Percentiles rank a stretch among this genome's conserved stretches.
phyloP scores from a whole-genome alignment of 1,140 invertebrate genomes.

The Sitobion miscanthi region DNA sequence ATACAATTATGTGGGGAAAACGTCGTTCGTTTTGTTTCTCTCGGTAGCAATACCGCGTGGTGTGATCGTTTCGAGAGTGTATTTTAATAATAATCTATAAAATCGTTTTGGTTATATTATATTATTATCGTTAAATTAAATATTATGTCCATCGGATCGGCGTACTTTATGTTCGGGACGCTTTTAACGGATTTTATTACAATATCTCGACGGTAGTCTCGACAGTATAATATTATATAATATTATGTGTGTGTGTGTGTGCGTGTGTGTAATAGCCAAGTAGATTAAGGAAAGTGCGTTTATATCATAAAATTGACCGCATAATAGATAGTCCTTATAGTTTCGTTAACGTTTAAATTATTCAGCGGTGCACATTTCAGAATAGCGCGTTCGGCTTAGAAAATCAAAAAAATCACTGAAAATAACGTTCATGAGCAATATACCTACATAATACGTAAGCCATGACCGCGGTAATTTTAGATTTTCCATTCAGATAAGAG shows the following conservation, averaged over 20 bases:
- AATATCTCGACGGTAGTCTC: not conserved
- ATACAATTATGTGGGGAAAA: not conserved
- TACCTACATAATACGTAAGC: not conserved
- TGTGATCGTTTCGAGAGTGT: not conserved
- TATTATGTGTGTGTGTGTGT: not conserved
- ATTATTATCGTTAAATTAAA: not conserved
- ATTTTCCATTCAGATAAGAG: not conserved
- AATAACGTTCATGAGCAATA: not conserved
- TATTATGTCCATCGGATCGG: not conserved
- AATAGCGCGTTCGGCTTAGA: not conserved
- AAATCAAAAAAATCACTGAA: not conserved
- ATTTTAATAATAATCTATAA: not conserved
- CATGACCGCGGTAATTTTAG: not conserved
- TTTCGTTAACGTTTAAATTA: slow-evolving; percentile 18
- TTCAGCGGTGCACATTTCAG: not conserved
- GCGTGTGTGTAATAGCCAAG: not conserved
- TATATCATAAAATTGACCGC: not conserved
- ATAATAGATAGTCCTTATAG: not conserved
- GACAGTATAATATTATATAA: not conserved
- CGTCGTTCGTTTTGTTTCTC: not conserved
- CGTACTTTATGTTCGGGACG: not conserved
- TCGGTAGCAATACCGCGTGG: not conserved
- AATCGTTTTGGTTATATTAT: not conserved
- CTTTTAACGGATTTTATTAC: not conserved
- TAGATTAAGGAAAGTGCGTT: not conserved